phyloP scores from a whole-genome alignment of 2,113 vertebrate species.

The Atherinomorus stipes region DNA sequence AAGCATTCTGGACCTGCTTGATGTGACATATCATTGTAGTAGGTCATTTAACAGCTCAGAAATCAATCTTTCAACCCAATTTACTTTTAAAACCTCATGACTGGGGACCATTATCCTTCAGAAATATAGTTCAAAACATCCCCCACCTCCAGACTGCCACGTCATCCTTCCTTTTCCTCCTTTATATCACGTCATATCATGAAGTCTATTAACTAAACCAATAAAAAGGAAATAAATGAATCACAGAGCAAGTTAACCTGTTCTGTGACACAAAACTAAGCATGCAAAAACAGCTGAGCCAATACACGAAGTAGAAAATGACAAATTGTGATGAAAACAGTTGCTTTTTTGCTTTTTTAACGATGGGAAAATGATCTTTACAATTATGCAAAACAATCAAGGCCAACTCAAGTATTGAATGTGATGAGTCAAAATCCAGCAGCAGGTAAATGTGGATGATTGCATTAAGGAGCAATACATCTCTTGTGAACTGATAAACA shows the following conservation, averaged over 20 bases:
- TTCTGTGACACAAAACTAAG: not conserved
- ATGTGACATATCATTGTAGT: not conserved
- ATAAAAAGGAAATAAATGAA: not conserved
- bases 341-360: not conserved
- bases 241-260: too few species aligned
- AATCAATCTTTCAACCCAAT: not conserved
- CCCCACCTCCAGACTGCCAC: not conserved
- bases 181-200: not conserved
- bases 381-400: not conserved
- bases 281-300: not conserved
- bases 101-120: not conserved
- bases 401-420: not conserved
- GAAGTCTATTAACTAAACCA: not conserved
- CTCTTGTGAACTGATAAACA: slow-evolving; percentile 12
- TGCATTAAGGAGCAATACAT: not conserved
- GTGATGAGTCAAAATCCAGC: not conserved
- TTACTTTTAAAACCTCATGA: not conserved
- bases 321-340: not conserved
- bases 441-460: slow-evolving; percentile 13
- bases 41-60: not conserved
- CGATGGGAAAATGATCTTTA: not conserved
- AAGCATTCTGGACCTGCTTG: not conserved
- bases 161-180: not conserved
- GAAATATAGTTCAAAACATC: not conserved
- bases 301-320: too few species aligned